Base-by-base conservation (phyloP, 2,888 invertebrate species). In the Chrysina gloriosa region DNA sequence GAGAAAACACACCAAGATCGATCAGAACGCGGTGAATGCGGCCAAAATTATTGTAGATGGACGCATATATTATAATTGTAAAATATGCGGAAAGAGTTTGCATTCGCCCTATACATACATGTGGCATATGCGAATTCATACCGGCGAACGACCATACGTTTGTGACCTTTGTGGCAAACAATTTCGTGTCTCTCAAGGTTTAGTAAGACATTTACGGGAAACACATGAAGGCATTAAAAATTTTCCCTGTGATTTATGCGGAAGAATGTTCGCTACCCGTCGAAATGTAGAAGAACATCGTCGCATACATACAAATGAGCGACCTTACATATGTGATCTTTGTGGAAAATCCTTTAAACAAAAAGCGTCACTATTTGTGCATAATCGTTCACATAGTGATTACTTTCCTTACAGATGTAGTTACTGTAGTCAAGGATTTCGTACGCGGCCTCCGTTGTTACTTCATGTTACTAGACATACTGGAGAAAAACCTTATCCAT, bases 111-210 rank as follows among this genome's bases (percentile, higher is more conserved):
- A 89, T 78, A 89, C 89, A 0, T 89, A 87, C 76, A 80, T 86
- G 45, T 87, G 86, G 83, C 90, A 90, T 77, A 83, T 84, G 77
- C 84, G 89, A 9, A 89, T 89, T 65, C 90, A 90, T 77, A 87
- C 89, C 4, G 89, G 89, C 1, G 90, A 89, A 80, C 84, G 88
- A 50, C 88, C 89, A 0, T 89, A 87, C 79, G 87, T 88, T 1
- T 90, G 90, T 76, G 89, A 90, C 78, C 77, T 89, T 16, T 90
- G 90, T 78, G 90, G 89, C 1, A 89, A 88, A 73, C 87, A 87
- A 76, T 90, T 90, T 80, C 84, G 90, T 19, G 86, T 89, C n/a
- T 88, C 88, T 11, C 86, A 87, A 79, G 89, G 89, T 0, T 80
- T 90, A 23, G 86, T 86, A 48, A 83, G 90, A 0, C 90, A 90